Evolutionary conservation across 2,797 vertebrate genomes (phyloP), one percentile per base, ranked within the genome.

Genomic region (Melanotaenia parkinsoni): DNA sequence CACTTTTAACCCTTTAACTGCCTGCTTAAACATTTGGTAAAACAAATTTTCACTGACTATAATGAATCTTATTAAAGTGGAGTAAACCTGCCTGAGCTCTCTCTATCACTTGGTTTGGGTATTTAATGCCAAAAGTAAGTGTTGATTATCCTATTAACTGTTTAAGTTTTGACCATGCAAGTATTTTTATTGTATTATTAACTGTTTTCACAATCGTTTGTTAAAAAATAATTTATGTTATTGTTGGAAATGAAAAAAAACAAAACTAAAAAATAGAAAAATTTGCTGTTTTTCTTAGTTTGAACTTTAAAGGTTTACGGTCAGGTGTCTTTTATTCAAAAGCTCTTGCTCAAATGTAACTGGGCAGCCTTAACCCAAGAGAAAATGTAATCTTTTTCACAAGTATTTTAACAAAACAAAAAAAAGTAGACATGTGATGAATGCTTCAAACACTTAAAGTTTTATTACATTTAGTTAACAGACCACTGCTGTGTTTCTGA

Each of bases 401-500:
- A n/a, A 20, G 18, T n/a, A 47, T n/a, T n/a, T 47, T 9, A 18
- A 20, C 18, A 45, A 45, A 45, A 1, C 18, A 47, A 47, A 47
- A 8, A 20, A 47, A 47, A 47, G 1, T 47, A n/a, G 45, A n/a
- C 14, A 43, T 47, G 18, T 47, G 45, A n/a, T 18, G 7, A 50
- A 50, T 50, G 20, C 20, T 47, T 47, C 5, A 47, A 47, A 20
- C 7, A 7, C 20, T 20, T 7, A 47, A 47, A 2, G 18, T 47
- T 47, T 47, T n/a, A n/a, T 5, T n/a, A 50, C 8, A 50, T 83
- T 56, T 66, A 57, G 59, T 22, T 57, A 12, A 18, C 50, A 24
- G 69, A 64, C 45, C 43, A 28, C 7, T 32, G 22, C 33, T 24
- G 14, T 18, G 12, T 65, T 50, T 74, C 82, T 69, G 67, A 99